A percentile compares a stretch with the other conserved stretches of the same genome.
Evolutionary conservation across 2,797 vertebrate species (phyloP).

Genomic region (Sphenopsis melanotis): DNA sequence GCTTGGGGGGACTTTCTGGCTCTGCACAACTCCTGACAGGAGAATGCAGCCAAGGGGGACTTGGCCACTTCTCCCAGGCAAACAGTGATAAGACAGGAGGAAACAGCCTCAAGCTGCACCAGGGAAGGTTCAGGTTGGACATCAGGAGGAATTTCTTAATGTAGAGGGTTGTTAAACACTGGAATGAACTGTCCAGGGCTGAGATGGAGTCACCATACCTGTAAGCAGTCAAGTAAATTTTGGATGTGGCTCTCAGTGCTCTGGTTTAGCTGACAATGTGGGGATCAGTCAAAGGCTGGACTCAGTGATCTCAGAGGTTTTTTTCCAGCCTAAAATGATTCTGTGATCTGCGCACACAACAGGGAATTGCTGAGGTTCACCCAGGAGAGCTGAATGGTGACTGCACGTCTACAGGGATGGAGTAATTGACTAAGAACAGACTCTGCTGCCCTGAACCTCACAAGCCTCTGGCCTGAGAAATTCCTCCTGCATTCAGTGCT

Average conservation of each 20-base stretch:
- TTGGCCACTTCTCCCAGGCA: not conserved
- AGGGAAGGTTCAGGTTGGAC: not conserved
- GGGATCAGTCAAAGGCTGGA: not conserved
- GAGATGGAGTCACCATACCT: no score
- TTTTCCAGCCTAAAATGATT: not conserved
- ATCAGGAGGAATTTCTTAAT: not conserved
- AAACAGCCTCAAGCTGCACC: not conserved
- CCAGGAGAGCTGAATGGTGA: not conserved
- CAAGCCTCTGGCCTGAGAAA: not conserved
- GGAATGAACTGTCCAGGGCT: not conserved
- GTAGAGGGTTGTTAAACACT: not conserved
- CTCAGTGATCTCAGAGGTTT: accelerated
- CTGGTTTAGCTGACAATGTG: not conserved
- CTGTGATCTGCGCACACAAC: not conserved
- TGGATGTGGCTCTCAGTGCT: not conserved
- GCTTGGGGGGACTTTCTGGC: accelerated
- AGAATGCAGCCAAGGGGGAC: accelerated
- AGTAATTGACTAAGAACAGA: not conserved
- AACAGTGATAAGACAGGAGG: not conserved
- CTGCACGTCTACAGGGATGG: not conserved
- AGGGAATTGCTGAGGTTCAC: not conserved
- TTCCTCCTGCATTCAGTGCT: not conserved
- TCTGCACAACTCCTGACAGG: not conserved
- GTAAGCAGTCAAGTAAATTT: no score
- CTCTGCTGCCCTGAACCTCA: accelerated